Evolutionary conservation across 1,140 invertebrate species (phyloP).

Genomic region (Phymastichus coffea): DNA sequence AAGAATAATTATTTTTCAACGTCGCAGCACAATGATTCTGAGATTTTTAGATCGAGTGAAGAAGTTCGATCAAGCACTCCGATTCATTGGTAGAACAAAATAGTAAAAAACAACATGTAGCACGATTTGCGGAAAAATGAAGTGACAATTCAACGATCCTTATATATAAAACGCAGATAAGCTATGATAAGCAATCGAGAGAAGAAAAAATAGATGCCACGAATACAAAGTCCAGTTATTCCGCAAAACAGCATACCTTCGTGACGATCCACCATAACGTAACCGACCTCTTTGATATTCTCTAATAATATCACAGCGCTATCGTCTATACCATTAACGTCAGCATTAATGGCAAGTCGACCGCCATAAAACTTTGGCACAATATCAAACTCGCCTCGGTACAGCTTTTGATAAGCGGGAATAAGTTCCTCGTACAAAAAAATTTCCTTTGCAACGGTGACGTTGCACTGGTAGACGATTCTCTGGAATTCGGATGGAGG

Average conservation of each 20-base stretch:
- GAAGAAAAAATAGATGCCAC: too few relatives aligned
- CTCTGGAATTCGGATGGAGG: slow-evolving; percentile 38
- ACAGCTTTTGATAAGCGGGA: slow-evolving; percentile 32
- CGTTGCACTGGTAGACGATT: slow-evolving; percentile 40
- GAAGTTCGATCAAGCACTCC: too few relatives aligned
- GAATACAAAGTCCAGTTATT: too few relatives aligned
- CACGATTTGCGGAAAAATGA: not conserved
- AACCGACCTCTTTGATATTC: slow-evolving; percentile 56
- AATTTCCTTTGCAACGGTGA: slow-evolving; percentile 47
- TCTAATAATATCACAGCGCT: slow-evolving; percentile 60
- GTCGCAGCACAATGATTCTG: too few relatives aligned
- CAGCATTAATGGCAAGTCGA: slow-evolving; percentile 50
- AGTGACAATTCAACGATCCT: too few relatives aligned
- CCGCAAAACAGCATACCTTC: too few relatives aligned
- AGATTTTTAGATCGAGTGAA: too few relatives aligned
- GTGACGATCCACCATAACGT: too few relatives aligned
- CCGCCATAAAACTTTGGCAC: slow-evolving; percentile 59
- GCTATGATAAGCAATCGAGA: too few relatives aligned
- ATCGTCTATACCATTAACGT: slow-evolving; percentile 49
- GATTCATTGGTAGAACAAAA: not conserved
- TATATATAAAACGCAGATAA: too few relatives aligned
- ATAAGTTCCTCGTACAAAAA: slow-evolving; percentile 41
- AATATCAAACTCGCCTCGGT: slow-evolving; percentile 41
- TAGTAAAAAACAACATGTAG: not conserved
- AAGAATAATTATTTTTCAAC: too few relatives aligned